phyloP scores from a whole-genome alignment of 2,888 invertebrate species.

The Caenorhabditis sulstoni region DNA sequence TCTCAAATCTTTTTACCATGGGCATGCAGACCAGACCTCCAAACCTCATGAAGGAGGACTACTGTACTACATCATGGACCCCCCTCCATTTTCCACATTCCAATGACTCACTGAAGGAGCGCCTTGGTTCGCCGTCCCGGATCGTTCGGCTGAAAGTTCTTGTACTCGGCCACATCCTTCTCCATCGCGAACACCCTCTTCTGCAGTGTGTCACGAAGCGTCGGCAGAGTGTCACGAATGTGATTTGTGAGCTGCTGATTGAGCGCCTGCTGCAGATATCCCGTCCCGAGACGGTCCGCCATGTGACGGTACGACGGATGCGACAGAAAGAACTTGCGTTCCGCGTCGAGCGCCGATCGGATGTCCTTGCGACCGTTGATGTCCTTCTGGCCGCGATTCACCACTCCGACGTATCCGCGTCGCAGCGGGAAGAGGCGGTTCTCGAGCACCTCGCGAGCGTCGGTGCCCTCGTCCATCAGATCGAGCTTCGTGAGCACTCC shows the following conservation, averaged over 20 bases:
- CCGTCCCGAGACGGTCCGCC: slow-evolving; percentile 97
- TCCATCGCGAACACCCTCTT: slow-evolving; percentile 95
- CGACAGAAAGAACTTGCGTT: slow-evolving; percentile 97
- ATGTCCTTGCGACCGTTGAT: slow-evolving; percentile 99
- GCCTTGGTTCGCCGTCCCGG: slow-evolving; percentile 98
- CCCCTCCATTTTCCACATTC: neutral
- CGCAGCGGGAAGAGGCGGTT: slow-evolving; percentile 93
- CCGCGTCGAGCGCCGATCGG: slow-evolving; percentile 92
- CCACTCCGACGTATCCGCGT: slow-evolving; percentile 94
- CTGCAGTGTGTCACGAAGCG: slow-evolving; percentile 93
- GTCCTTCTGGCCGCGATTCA: slow-evolving; percentile 96
- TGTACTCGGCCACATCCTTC: slow-evolving; percentile 98
- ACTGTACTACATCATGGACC: too few species aligned
- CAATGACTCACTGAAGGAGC: slow-evolving; percentile 92
- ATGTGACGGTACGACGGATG: slow-evolving; percentile 97
- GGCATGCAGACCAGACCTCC: too few species aligned
- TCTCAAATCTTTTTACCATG: too few species aligned
- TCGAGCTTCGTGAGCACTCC: slow-evolving; percentile 99
- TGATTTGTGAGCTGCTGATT: slow-evolving; percentile 99
- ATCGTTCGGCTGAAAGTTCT: slow-evolving; percentile 97
- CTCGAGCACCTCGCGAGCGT: slow-evolving; percentile 96
- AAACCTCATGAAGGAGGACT: too few species aligned
- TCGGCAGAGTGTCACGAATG: slow-evolving; percentile 94
- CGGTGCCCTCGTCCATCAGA: slow-evolving; percentile 99
- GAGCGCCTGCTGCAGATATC: slow-evolving; percentile 93